Conservation (phyloP, 2,888 invertebrate species). For the Drosophila leonis region DNA sequence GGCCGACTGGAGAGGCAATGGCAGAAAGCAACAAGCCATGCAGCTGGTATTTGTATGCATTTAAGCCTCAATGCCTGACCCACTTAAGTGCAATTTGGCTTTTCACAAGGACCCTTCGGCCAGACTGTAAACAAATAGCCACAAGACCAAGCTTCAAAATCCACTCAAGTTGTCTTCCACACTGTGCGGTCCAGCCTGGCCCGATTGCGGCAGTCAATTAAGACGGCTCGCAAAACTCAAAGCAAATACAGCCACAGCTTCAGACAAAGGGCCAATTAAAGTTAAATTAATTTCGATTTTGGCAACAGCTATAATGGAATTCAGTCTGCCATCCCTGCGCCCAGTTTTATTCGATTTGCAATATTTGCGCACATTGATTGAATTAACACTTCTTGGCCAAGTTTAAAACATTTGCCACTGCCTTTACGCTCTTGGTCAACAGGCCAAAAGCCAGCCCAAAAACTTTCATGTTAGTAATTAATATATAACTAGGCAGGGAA, state of each 20-base stretch:
- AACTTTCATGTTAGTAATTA: slow-evolving; percentile 74
- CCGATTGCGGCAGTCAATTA: slow-evolving; percentile 47
- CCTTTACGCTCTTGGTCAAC: slow-evolving; percentile 1
- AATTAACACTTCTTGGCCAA: slow-evolving; percentile 73
- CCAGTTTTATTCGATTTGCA: slow-evolving; percentile 3
- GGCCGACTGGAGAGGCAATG: background rate
- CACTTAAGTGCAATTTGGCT: slow-evolving; percentile 58
- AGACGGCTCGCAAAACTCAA: slow-evolving; percentile 35
- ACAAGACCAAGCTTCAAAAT: slow-evolving; percentile 21
- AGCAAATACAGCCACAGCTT: slow-evolving; percentile 40
- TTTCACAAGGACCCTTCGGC: slow-evolving; percentile 23
- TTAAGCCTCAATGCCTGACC: slow-evolving; percentile 62
- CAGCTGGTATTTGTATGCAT: slow-evolving; percentile 56
- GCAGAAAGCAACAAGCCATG: slow-evolving; percentile 15
- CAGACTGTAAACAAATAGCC: slow-evolving; percentile 48
- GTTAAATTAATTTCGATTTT: slow-evolving; percentile 69
- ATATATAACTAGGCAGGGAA: slow-evolving; percentile 42
- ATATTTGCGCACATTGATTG: slow-evolving; percentile 65
- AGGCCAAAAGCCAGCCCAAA: slow-evolving; percentile 27
- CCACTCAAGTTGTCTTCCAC: slow-evolving; percentile 30
- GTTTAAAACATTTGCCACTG: slow-evolving; percentile 57
- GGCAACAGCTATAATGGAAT: slow-evolving; percentile 39
- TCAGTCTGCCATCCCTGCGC: background rate
- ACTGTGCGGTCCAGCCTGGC: slow-evolving; percentile 27
- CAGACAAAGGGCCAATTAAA: slow-evolving; percentile 62